These are phyloP conservation scores for Oryzias celebensis DNA, from an alignment of 2,113 vertebrate genomes.

Conservation along the genomic window DNA sequence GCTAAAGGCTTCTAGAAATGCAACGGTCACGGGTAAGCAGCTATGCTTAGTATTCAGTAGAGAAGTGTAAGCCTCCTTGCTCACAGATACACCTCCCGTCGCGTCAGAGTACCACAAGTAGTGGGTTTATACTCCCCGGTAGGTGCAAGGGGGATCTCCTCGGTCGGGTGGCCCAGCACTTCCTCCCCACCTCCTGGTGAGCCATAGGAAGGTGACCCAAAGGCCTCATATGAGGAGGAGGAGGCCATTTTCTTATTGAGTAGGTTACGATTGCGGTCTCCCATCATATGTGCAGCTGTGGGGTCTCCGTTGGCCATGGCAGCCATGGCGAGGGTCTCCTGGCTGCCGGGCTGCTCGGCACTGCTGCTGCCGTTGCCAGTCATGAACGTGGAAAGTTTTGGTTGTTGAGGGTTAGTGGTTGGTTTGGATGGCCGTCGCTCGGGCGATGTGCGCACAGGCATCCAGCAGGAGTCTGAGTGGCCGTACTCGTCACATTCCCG, in stretches of 20 bases:
- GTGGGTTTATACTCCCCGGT: constrained; percentile 98
- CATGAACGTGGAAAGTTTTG: constrained; percentile 99
- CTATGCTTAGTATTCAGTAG: constrained; percentile 35
- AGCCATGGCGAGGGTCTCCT: constrained; percentile 89
- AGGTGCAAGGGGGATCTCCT: constrained; percentile 96
- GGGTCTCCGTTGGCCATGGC: constrained; percentile 91
- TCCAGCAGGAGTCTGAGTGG: constrained; percentile 99
- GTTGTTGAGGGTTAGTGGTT: constrained; percentile 80
- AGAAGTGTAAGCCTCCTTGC: constrained; percentile 33
- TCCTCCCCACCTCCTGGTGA: constrained; percentile 83
- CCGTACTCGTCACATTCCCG: constrained; percentile 97
- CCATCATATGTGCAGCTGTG: constrained; percentile 86
- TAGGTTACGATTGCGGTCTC: constrained; percentile 98
- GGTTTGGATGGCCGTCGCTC: constrained; percentile 91
- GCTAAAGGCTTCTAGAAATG: constrained; percentile 54
- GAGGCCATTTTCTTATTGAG: constrained; percentile 95
- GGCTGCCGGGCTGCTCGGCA: constrained; percentile 86
- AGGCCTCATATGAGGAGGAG: constrained; percentile 92
- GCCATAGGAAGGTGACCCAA: constrained; percentile 88
- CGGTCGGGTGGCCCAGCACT: constrained; percentile 78
- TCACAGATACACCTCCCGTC: constrained; percentile 99
- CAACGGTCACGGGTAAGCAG: constrained; percentile 40
- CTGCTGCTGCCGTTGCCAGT: constrained; percentile 79
- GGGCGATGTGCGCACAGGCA: constrained; percentile 97
- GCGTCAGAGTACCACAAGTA: constrained; percentile 93